Evolutionary conservation across 2,888 invertebrate genomes (phyloP).

Genomic region (Branchipolynoe longqiensis): DNA sequence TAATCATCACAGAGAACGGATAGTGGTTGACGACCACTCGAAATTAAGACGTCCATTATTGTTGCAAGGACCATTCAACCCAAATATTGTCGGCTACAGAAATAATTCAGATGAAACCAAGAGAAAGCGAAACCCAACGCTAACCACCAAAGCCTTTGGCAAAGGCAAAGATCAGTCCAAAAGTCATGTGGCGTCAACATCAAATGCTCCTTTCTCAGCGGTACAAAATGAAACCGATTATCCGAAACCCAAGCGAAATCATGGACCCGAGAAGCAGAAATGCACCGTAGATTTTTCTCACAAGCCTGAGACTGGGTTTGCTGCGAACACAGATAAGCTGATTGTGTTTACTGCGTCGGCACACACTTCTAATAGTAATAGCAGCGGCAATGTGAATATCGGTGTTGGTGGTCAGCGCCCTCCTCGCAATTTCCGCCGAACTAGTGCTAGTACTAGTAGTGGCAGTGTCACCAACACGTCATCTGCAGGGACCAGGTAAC

Average conservation of each 20-base stretch:
- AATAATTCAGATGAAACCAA: conserved; percentile 17
- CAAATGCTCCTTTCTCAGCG: neutral
- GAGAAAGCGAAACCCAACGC: neutral
- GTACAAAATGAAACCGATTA: neutral
- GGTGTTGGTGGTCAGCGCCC: too few species aligned
- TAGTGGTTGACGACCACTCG: conserved; percentile 8
- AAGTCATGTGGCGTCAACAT: neutral
- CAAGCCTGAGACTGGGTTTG: conserved; percentile 15
- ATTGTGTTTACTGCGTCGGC: conserved; percentile 4
- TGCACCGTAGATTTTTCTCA: neutral
- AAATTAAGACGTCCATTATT: neutral
- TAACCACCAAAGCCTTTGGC: neutral
- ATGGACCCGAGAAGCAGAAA: neutral
- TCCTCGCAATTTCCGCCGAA: too few species aligned
- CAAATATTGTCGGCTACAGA: conserved; percentile 16
- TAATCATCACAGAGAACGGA: neutral
- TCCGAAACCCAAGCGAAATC: conserved; percentile 4
- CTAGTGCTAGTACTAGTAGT: too few species aligned
- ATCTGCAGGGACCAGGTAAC: too few species aligned
- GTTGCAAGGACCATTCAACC: conserved; percentile 35
- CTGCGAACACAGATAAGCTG: neutral
- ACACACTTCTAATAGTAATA: neutral
- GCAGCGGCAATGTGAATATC: neutral
- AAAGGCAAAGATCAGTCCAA: neutral
- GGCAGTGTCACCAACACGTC: too few species aligned